Evolutionary conservation across 2,888 invertebrate genomes (phyloP).

Genomic region (Meteorus cinctellus): DNA sequence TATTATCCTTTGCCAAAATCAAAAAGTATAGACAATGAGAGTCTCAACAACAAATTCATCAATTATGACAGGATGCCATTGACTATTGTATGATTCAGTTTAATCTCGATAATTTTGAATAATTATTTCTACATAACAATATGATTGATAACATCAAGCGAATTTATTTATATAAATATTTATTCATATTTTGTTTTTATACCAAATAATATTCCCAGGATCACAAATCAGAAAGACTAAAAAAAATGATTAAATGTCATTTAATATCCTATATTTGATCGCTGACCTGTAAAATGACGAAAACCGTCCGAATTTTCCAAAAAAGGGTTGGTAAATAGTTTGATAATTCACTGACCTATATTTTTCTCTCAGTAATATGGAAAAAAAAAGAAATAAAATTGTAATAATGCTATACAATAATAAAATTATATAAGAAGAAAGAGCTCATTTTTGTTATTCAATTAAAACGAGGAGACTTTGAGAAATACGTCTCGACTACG

Average conservation of each 20-base stretch:
- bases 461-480: not conserved
- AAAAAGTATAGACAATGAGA: slow-evolving; percentile 2
- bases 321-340: not conserved
- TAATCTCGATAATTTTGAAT: not conserved
- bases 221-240: not conserved
- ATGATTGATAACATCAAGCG: slow-evolving; percentile 15
- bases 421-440: not conserved
- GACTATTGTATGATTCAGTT: not conserved
- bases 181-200: slow-evolving; percentile 38
- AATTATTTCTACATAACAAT: slow-evolving; percentile 29
- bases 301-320: slow-evolving; percentile 37
- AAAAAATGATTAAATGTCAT: not conserved
- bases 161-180: slow-evolving; percentile 29
- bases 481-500: not conserved
- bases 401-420: not conserved
- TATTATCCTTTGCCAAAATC: slow-evolving; percentile 35
- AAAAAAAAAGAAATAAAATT: not conserved
- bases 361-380: slow-evolving; percentile 3
- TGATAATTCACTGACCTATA: not conserved
- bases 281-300: slow-evolving; percentile 12
- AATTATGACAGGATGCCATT: not conserved
- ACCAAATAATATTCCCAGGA: slow-evolving; percentile 17
- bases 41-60: not conserved
- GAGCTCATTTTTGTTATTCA: not conserved
- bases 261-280: not conserved